Evolutionary conservation across 2,888 invertebrate genomes (phyloP).

Genomic region (Callinectes sapidus): DNA sequence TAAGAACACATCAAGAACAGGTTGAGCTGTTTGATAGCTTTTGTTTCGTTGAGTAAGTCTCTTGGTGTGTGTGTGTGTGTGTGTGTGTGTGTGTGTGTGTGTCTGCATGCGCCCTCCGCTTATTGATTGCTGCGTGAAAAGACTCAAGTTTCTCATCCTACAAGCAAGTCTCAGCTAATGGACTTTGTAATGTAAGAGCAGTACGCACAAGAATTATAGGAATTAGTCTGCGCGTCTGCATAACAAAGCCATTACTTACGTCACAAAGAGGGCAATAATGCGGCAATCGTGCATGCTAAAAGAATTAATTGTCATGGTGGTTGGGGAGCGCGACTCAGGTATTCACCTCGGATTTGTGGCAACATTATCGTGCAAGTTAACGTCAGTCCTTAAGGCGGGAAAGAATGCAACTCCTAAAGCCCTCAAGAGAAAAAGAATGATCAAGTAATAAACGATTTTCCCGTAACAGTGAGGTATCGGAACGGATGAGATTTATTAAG

Average conservation of each 20-base stretch:
- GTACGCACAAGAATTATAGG: neutral
- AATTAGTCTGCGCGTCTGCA: slow-evolving; percentile 13
- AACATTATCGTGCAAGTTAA: neutral
- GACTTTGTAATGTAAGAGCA: neutral
- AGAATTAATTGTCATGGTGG: neutral
- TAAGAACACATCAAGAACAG: neutral
- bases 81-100: too few species aligned
- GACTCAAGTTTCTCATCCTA: neutral
- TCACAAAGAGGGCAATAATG: slow-evolving; percentile 2
- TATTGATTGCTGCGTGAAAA: neutral
- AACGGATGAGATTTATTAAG: too few species aligned
- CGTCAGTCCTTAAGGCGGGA: neutral
- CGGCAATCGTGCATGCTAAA: slow-evolving; percentile 9
- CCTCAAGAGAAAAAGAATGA: neutral
- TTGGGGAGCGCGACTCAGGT: neutral
- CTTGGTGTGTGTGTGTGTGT: neutral
- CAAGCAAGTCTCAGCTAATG: neutral
- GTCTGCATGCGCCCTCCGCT: neutral
- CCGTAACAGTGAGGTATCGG: neutral
- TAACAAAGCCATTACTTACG: neutral
- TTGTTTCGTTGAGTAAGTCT: neutral
- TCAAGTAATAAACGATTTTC: neutral
- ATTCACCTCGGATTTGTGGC: neutral
- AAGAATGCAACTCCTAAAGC: neutral
- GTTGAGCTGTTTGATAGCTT: neutral